These are phyloP conservation scores for Ochlodes sylvanus DNA, from an alignment of 2,888 invertebrate genomes.

Conservation along the genomic window DNA sequence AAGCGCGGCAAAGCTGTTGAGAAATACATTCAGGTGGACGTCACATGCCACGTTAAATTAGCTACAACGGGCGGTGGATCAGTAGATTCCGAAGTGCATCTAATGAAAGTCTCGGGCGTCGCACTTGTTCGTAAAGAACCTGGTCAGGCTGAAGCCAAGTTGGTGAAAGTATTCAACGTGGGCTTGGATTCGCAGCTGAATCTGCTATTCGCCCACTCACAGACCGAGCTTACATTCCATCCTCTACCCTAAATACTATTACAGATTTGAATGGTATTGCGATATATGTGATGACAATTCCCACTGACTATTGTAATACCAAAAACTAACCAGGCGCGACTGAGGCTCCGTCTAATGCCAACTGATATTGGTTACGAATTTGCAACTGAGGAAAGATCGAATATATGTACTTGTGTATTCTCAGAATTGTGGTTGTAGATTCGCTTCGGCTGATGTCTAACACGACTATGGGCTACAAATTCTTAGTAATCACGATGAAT, in stretches of 20 bases:
- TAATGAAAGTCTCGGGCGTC: constrained; percentile 88
- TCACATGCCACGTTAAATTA: constrained; percentile 87
- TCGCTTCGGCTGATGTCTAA: constrained; percentile 33
- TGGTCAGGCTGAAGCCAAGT: constrained; percentile 78
- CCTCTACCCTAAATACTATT: constrained; percentile 75
- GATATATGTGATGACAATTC: constrained; percentile 52
- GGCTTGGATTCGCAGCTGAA: constrained; percentile 89
- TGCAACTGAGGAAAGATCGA: constrained; percentile 62
- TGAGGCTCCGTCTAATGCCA: constrained; percentile 75
- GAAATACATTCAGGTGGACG: constrained; percentile 88
- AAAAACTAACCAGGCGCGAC: constrained; percentile 74
- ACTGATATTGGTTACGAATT: constrained; percentile 71
- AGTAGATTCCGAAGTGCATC: constrained; percentile 84
- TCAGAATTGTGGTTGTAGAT: constrained; percentile 39
- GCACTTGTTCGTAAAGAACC: constrained; percentile 87
- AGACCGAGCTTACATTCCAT: constrained; percentile 87
- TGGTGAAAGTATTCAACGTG: constrained; percentile 87
- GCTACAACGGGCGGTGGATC: constrained; percentile 85
- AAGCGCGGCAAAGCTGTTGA: constrained; percentile 80
- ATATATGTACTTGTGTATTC: constrained; percentile 3
- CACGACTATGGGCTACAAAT: constrained; percentile 9
- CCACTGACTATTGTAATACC: constrained; percentile 60
- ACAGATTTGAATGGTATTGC: constrained; percentile 68
- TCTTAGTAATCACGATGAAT: constrained; percentile 17
- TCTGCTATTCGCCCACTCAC: constrained; percentile 87